Evolutionary conservation across 1,140 invertebrate species (phyloP).

Genomic region (Brachionus plicatilis): DNA sequence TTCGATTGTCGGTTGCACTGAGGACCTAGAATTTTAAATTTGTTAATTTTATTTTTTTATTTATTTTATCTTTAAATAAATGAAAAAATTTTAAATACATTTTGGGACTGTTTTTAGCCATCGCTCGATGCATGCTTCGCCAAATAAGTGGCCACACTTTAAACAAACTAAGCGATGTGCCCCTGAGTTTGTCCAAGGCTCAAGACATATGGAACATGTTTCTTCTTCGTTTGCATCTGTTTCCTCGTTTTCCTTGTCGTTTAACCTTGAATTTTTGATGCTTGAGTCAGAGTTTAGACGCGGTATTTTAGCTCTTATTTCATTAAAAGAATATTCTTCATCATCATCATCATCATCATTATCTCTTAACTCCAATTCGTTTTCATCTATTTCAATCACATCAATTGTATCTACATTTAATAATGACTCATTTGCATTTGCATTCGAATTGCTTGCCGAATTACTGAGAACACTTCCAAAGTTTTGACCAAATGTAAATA

Average conservation of each 20-base stretch:
- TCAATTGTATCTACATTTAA: background rate
- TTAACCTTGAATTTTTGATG: background rate
- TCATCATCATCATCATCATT: background rate
- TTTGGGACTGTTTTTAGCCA: conserved; percentile 65
- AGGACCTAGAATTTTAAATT: conserved; percentile 55
- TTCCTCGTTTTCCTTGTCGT: background rate
- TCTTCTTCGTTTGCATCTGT: background rate
- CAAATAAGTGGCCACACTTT: conserved; percentile 85
- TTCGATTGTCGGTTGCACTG: conserved; percentile 75
- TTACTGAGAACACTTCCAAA: background rate
- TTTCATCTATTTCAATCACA: background rate
- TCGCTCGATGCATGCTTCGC: conserved; percentile 70
- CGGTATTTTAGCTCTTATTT: conserved; percentile 23
- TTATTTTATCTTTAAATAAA: background rate
- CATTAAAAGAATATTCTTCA: background rate
- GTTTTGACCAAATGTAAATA: conserved; percentile 30
- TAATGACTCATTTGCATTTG: background rate
- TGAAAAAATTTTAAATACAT: conserved; percentile 56
- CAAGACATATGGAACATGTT: conserved; percentile 76
- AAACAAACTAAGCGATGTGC: conserved; percentile 73
- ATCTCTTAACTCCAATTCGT: no score
- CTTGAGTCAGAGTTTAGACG: background rate
- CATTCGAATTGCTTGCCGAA: background rate
- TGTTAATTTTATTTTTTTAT: background rate
- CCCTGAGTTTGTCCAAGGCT: conserved; percentile 76